Base-by-base conservation (phyloP, 2,113 vertebrate genomes). In the Paralichthys olivaceus region DNA sequence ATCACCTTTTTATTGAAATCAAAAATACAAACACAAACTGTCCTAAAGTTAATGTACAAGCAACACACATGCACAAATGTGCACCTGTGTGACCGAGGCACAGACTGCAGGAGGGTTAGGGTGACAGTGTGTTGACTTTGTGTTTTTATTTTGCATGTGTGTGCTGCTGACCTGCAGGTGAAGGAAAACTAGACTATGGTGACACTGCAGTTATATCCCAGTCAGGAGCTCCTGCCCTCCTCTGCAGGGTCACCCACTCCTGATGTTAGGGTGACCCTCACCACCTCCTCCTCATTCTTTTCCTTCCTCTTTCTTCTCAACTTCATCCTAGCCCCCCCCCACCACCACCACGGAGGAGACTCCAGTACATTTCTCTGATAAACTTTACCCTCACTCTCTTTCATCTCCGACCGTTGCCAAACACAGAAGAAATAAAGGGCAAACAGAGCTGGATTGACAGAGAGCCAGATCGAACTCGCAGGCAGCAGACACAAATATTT, bases 401-500 rank as follows among this genome's bases (percentile, higher is more conserved):
- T 90, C 67, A 89, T 89, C 77, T 84, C 25, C 40, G 32, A 13
- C 74, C 20, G 8, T 55, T 25, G 1, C 5, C 86, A 89, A 89
- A 87, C 70, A 83, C n/a, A 65, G 20, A 72, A 78, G 68, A 76
- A 75, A 65, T n/a, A 73, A 71, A 80, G 81, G 72, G 75, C 83
- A 89, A 90, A 87, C 88, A 82, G 51, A 62, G n/a, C 55, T 28
- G 54, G 59, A 71, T 20, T 70, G 80, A 87, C 72, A 64, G 64
- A n/a, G 49, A 76, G 81, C 76, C 73, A 80, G 74, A 84, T 82
- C 51, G 34, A 85, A 75, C 63, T 83, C 23, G 5, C 74, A 57
- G 63, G 45, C 45, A 8, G 59, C 84, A 78, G 83, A 84, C 73
- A 64, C 64, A 88, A 86, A 88, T 87, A 83, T 88, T 87, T 83